Conservation (phyloP, 2,888 invertebrate species). For the Actias luna region DNA sequence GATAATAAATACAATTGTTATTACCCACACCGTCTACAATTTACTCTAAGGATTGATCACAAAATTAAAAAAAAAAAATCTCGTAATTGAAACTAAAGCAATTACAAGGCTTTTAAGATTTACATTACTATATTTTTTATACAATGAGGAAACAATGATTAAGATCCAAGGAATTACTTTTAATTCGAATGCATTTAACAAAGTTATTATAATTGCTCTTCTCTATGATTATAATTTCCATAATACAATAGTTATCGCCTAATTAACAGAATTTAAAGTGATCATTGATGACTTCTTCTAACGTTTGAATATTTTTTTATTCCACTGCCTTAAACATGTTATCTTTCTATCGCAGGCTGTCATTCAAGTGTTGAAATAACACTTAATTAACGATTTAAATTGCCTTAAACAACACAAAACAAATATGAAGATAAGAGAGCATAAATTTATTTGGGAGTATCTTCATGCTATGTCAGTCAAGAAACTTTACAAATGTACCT, state of each 20-base stretch:
- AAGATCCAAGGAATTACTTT: not conserved
- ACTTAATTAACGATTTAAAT: slow-evolving; percentile 41
- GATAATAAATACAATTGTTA: not conserved
- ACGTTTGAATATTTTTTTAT: not conserved
- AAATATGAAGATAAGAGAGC: slow-evolving; percentile 25
- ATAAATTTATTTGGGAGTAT: slow-evolving; percentile 33
- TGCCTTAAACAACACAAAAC: slow-evolving; percentile 30
- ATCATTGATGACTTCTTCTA: not conserved
- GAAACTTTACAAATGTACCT: not conserved
- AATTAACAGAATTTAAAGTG: not conserved
- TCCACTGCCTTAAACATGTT: slow-evolving; percentile 23
- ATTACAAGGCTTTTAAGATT: too few species aligned
- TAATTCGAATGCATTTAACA: not conserved
- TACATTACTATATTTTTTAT: too few species aligned
- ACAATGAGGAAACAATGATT: too few species aligned
- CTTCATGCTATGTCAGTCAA: slow-evolving; percentile 24
- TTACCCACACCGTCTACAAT: not conserved
- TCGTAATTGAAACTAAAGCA: too few species aligned
- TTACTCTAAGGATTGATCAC: not conserved
- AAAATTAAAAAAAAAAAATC: too few species aligned
- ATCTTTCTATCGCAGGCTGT: slow-evolving; percentile 34
- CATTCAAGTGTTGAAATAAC: slow-evolving; percentile 35
- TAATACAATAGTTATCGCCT: not conserved
- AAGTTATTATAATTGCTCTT: not conserved
- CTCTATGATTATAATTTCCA: not conserved